Evolutionary conservation across 2,888 invertebrate species (phyloP).

Genomic region (Eutolmus rufibarbis): DNA sequence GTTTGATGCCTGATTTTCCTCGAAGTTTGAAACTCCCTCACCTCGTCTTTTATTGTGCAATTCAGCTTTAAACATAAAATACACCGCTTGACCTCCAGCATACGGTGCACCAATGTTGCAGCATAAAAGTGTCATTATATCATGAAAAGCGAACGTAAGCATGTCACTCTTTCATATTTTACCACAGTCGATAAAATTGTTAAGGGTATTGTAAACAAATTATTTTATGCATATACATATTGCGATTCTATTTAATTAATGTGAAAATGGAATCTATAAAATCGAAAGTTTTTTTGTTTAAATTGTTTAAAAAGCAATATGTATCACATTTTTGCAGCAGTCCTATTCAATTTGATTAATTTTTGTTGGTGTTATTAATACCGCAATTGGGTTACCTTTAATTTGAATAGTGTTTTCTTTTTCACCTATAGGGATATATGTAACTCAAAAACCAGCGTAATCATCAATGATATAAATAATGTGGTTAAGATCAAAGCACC

Average conservation of each 20-base stretch:
- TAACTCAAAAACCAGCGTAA: neutral
- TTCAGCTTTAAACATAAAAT: neutral
- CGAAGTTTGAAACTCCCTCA: neutral
- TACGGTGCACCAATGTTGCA: neutral
- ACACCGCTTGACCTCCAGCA: neutral
- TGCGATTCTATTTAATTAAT: neutral
- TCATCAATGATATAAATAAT: neutral
- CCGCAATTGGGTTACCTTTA: neutral
- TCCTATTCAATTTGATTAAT: neutral
- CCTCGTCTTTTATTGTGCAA: neutral
- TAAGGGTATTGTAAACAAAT: neutral
- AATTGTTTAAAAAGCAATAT: neutral
- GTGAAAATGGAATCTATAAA: neutral
- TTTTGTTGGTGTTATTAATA: neutral
- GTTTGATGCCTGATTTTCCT: neutral
- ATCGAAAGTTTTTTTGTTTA: neutral
- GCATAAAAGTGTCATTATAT: neutral
- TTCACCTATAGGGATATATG: neutral
- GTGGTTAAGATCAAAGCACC: neutral
- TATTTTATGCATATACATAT: neutral
- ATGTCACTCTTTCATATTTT: neutral
- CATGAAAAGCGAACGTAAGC: neutral
- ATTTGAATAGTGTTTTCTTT: neutral
- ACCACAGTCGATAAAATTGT: neutral
- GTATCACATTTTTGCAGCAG: neutral